Evolutionary conservation across 2,797 vertebrate genomes (phyloP).

Genomic region (Paramormyrops hopkinsi): DNA sequence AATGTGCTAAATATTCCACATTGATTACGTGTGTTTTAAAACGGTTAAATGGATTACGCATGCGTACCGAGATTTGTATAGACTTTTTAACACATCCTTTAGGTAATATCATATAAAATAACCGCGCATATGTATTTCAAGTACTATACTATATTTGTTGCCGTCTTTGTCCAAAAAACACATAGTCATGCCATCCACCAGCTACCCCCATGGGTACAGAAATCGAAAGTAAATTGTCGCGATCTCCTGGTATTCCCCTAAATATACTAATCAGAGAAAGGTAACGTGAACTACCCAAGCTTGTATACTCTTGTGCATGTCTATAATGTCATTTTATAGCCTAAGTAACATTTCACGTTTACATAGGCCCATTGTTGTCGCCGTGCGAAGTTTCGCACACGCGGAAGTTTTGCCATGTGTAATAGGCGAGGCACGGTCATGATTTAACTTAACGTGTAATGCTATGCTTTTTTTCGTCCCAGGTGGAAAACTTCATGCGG

Average conservation of each 20-base stretch:
- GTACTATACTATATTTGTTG: neutral
- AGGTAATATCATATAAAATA: neutral
- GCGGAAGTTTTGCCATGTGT: neutral
- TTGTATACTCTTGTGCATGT: neutral
- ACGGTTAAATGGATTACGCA: neutral
- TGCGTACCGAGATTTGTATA: neutral
- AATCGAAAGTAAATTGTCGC: constrained; percentile 10
- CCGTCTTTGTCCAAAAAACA: neutral
- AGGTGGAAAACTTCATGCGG: constrained; percentile 55
- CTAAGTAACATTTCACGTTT: neutral
- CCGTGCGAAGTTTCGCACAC: neutral
- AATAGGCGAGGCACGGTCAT: neutral
- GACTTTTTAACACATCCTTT: neutral
- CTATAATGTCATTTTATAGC: neutral
- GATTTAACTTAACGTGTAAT: neutral
- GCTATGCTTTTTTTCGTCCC: constrained; percentile 5
- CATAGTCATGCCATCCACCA: neutral
- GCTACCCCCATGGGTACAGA: neutral
- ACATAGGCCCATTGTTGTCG: neutral
- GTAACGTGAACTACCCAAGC: neutral
- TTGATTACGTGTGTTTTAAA: neutral
- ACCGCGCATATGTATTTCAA: neutral
- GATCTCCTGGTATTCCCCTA: neutral
- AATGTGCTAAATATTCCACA: neutral
- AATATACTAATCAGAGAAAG: neutral